Percentiles rank a stretch among this genome's conserved stretches.
Conservation (phyloP, 1,140 invertebrate genomes). For the Telenomus remus region DNA sequence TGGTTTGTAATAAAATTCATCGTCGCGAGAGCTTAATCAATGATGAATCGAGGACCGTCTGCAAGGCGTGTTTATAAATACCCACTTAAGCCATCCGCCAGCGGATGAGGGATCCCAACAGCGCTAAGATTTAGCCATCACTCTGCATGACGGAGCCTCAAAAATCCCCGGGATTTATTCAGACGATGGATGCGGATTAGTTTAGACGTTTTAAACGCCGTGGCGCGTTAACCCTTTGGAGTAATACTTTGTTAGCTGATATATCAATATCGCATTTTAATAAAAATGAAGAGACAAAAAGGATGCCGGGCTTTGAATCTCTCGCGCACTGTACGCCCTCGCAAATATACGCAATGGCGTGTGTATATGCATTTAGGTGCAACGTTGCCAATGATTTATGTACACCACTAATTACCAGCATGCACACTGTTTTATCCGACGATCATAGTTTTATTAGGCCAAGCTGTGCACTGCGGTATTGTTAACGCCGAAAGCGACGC, state of each 20-base stretch:
- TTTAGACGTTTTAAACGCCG: slow-evolving; percentile 64
- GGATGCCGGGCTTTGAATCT: no score
- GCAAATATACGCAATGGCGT: slow-evolving; percentile 53
- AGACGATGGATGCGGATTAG: slow-evolving; percentile 67
- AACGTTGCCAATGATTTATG: slow-evolving; percentile 74
- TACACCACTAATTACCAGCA: slow-evolving; percentile 74
- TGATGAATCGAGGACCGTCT: slow-evolving; percentile 55
- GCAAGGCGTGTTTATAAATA: slow-evolving; percentile 67
- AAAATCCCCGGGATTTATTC: slow-evolving; percentile 68
- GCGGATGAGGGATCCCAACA: slow-evolving; percentile 61
- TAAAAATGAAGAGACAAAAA: no score
- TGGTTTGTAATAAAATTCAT: slow-evolving; percentile 35
- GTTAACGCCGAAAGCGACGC: slow-evolving; percentile 63
- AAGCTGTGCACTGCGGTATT: slow-evolving; percentile 70
- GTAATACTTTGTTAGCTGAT: no score
- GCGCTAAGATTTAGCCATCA: slow-evolving; percentile 69
- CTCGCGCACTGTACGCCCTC: no score
- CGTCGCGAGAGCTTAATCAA: slow-evolving; percentile 33
- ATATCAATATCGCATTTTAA: no score
- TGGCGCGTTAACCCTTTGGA: slow-evolving; percentile 8
- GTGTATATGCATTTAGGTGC: slow-evolving; percentile 70
- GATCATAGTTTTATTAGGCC: slow-evolving; percentile 73
- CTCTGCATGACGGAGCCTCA: slow-evolving; percentile 67
- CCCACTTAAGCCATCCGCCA: slow-evolving; percentile 65
- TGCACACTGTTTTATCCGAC: slow-evolving; percentile 71